Evolutionary conservation across 2,113 vertebrate species (phyloP), one percentile per base, ranked within the genome.

Genomic region (Pitta sordida): DNA sequence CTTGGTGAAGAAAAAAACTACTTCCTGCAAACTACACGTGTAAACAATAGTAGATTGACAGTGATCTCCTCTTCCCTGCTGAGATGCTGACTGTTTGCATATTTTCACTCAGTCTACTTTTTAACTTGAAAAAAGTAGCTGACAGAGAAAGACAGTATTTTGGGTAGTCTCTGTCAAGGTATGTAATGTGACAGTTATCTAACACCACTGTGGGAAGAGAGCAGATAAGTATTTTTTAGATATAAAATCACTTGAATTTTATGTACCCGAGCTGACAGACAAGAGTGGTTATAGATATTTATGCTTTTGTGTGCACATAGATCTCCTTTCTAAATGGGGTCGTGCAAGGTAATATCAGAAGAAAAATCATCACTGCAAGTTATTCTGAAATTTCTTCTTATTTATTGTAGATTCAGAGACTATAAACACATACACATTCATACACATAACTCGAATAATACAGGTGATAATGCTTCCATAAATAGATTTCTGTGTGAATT

Each of bases 1-100:
- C 23, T 32, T 46, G 20, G 30, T 76, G 65, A 94, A 86, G 37
- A 48, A 29, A 95, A n/a, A 90, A 94, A 95, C 88, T 93, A 52
- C 9, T 68, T 90, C 59, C 43, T 88, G 63, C 59, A 90, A 94
- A 56, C 55, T 77, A 43, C 24, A 83, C 3, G 1, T 83, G 46
- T 69, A 88, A 86, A 5, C 37, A 62, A 4, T 51, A 77, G 81
- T 15, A 27, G 51, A 49, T 70, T 69, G 55, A 36, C 43, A 86
- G 48, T 48, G 53, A 93, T 34, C 18, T 73, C 7, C 8, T 2
- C 17, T 85, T 91, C 43, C 79, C 59, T 20, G 62, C n/a, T 70
- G 55, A 58, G 71, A 24, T 59, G 6, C 6, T 67, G 67, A 5
- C 4, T 55, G 58, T 88, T 94, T 90, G 46, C 51, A 74, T 81